A percentile compares a stretch with the other conserved stretches of the same genome.
Conservation (phyloP, 2,888 invertebrate species). For the Drosophila monieri region DNA sequence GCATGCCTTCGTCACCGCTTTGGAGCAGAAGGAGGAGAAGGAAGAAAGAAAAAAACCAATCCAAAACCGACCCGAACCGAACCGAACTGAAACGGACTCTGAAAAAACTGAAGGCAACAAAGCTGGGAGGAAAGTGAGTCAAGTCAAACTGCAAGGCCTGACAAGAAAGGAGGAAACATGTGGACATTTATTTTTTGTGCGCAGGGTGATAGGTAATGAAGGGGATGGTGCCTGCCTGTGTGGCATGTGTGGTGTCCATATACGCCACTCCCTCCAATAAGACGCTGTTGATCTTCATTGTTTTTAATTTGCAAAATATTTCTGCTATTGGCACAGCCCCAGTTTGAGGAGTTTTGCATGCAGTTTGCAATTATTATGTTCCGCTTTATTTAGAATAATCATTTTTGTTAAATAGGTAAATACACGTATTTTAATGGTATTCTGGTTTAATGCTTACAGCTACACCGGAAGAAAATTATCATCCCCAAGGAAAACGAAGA, state of each 20-base stretch:
- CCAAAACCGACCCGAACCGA: neutral
- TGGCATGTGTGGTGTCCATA: constrained; percentile 68
- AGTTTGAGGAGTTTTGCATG: neutral
- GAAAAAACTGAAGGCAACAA: constrained; percentile 31
- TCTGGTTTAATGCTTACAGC: constrained; percentile 6
- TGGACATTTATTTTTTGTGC: constrained; percentile 41
- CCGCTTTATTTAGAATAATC: no score
- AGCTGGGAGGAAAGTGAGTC: constrained; percentile 27
- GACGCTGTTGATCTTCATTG: constrained; percentile 74
- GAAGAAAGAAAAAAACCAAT: constrained; percentile 28
- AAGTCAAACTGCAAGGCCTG: constrained; percentile 23
- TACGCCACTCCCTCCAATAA: constrained; percentile 72
- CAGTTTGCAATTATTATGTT: no score
- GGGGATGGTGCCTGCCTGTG: constrained; percentile 38
- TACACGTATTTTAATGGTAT: no score
- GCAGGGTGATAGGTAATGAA: constrained; percentile 4
- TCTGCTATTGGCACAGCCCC: constrained; percentile 24
- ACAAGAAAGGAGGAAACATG: constrained; percentile 56
- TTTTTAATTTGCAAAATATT: constrained; percentile 68
- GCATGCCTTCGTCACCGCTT: constrained; percentile 55
- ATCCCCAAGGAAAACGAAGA: constrained; percentile 13
- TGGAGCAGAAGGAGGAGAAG: constrained; percentile 41
- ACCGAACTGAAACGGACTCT: constrained; percentile 21
- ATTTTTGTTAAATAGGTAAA: no score
- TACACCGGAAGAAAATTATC: constrained; percentile 25